Conservation (phyloP, 2,797 vertebrate species). For the Octomys mimax region DNA sequence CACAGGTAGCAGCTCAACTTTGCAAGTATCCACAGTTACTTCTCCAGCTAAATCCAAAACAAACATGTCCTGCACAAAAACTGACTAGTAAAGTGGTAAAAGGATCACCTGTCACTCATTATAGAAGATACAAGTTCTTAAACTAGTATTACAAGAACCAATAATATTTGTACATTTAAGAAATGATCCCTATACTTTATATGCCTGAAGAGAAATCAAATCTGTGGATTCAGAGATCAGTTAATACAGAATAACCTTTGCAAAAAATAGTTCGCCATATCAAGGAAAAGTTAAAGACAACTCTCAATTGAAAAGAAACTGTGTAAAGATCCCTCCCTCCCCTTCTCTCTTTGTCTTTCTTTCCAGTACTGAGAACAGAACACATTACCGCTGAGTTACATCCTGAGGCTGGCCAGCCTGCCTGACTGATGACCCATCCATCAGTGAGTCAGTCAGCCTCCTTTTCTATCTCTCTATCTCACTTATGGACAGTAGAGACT, state of each 20-base stretch:
- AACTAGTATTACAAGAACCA: slow-evolving; percentile 38
- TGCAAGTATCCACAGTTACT: neutral
- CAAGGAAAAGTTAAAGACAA: slow-evolving; percentile 19
- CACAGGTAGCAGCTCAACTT: neutral
- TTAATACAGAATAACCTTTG: slow-evolving; percentile 40
- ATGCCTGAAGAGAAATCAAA: slow-evolving; percentile 29
- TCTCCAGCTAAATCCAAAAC: slow-evolving; percentile 25
- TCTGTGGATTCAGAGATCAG: neutral
- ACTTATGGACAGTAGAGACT: neutral
- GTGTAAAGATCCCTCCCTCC: neutral
- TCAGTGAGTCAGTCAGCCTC: too few species aligned
- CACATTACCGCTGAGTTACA: neutral
- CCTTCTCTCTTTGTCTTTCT: neutral
- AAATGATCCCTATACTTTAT: slow-evolving; percentile 26
- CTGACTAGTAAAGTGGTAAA: neutral
- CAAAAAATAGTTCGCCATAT: slow-evolving; percentile 22
- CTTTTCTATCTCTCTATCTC: neutral
- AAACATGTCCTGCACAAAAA: slow-evolving; percentile 26
- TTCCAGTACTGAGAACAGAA: neutral
- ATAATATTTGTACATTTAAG: neutral
- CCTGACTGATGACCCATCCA: neutral
- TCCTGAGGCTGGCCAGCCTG: neutral
- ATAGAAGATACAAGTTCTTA: neutral
- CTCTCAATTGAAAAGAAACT: neutral
- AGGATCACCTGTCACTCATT: slow-evolving; percentile 11